phyloP scores from a whole-genome alignment of 2,888 invertebrate species.

The Kryphioiulus occultus region DNA sequence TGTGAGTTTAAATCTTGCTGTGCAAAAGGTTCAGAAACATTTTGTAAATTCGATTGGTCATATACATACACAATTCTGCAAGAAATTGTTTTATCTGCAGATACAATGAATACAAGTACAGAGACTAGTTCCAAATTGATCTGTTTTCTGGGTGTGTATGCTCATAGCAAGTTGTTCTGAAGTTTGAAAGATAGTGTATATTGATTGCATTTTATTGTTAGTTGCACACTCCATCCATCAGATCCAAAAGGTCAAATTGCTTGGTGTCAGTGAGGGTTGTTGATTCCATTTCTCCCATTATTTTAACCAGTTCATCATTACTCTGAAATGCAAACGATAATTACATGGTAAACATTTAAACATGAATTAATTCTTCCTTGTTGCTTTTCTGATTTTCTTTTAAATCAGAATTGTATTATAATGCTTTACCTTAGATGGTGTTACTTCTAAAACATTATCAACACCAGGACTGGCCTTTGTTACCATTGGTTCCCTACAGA shows the following conservation, averaged over 20 bases:
- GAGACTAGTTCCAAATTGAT: not conserved
- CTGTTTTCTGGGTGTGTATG: not conserved
- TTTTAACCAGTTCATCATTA: conserved; percentile 48
- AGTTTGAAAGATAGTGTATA: not conserved
- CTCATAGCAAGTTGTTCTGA: not conserved
- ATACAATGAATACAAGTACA: not conserved
- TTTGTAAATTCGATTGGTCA: not conserved
- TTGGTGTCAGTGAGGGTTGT: not conserved
- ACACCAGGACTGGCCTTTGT: not conserved
- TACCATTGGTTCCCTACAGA: not conserved
- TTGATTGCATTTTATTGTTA: not conserved
- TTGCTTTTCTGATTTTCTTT: not conserved
- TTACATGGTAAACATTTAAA: not conserved
- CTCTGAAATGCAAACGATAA: conserved; percentile 18
- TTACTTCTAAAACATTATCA: not conserved
- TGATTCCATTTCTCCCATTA: conserved; percentile 47
- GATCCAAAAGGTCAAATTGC: conserved; percentile 48
- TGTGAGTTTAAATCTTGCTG: not conserved
- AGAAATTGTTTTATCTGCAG: not conserved
- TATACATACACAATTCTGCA: no score
- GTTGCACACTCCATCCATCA: conserved; percentile 49
- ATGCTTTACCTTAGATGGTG: conserved; percentile 17
- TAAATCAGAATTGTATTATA: not conserved
- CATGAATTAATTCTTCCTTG: not conserved
- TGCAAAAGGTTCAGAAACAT: not conserved